Conservation (phyloP, 1,140 invertebrate species). For the Zelostemma sp. region DNA sequence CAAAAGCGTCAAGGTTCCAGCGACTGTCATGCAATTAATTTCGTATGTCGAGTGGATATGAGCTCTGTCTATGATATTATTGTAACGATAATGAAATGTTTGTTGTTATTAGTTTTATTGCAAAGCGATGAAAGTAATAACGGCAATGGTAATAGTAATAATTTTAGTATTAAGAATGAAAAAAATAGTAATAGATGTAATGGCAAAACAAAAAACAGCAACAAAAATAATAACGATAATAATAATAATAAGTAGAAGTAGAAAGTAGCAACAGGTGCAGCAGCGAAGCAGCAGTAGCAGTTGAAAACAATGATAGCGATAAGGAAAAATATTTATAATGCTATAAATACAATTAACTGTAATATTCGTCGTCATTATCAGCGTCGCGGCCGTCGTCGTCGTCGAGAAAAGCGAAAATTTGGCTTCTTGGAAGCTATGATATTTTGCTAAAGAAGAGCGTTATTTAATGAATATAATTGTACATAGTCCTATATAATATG, state of each 20-base stretch:
- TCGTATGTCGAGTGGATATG: not conserved
- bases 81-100: no score
- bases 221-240: slow-evolving; percentile 1
- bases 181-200: no score
- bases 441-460: slow-evolving; percentile 8
- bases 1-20: not conserved
- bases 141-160: not conserved
- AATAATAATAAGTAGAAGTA: slow-evolving; percentile 2
- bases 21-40: slow-evolving; percentile 1
- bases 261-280: not conserved
- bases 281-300: slow-evolving; percentile 1
- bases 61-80: not conserved
- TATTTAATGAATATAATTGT: slow-evolving; percentile 11
- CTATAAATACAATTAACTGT: not conserved
- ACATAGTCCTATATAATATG: slow-evolving; percentile 5
- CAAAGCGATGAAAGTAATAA: not conserved
- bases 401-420: not conserved
- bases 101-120: no score
- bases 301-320: not conserved
- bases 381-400: not conserved
- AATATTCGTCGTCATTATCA: slow-evolving; percentile 2
- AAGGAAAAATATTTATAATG: slow-evolving; percentile 1
- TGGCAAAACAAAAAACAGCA: not conserved
- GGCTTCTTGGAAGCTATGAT: slow-evolving; percentile 6
- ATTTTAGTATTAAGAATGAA: no score